Evolutionary conservation across 2,888 invertebrate species (phyloP).

Genomic region (Leptopilina myrica): DNA sequence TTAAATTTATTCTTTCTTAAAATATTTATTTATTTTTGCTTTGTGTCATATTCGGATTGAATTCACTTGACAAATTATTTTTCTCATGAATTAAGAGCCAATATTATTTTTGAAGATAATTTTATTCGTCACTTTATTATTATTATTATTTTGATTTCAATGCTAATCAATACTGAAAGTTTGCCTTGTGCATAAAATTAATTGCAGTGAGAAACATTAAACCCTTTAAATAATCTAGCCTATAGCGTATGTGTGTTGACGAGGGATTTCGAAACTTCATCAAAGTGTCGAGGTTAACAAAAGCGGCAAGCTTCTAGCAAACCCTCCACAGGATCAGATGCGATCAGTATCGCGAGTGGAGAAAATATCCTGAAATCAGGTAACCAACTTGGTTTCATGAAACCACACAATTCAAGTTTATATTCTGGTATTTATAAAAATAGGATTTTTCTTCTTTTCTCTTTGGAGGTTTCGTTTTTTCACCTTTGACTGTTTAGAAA

Average conservation of each 20-base stretch:
- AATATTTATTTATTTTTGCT: no score
- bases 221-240: background rate
- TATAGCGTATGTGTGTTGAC: conserved; percentile 1
- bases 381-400: conserved; percentile 54
- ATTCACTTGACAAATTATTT: no score
- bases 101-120: no score
- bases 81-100: no score
- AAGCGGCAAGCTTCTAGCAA: conserved; percentile 1
- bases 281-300: conserved; percentile 15
- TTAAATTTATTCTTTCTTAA: no score
- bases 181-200: background rate
- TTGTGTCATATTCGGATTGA: no score
- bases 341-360: conserved; percentile 29
- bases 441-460: background rate
- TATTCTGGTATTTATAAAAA: background rate
- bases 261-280: conserved; percentile 41
- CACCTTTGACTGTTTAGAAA: no score
- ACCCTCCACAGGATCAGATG: conserved; percentile 15
- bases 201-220: background rate
- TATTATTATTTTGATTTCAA: no score
- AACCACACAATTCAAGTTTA: conserved; percentile 43
- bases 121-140: no score
- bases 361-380: conserved; percentile 49
- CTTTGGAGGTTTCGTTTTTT: background rate
- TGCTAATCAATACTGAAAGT: no score